Conservation (phyloP, 2,888 invertebrate species). For the Pheosia gnoma region DNA sequence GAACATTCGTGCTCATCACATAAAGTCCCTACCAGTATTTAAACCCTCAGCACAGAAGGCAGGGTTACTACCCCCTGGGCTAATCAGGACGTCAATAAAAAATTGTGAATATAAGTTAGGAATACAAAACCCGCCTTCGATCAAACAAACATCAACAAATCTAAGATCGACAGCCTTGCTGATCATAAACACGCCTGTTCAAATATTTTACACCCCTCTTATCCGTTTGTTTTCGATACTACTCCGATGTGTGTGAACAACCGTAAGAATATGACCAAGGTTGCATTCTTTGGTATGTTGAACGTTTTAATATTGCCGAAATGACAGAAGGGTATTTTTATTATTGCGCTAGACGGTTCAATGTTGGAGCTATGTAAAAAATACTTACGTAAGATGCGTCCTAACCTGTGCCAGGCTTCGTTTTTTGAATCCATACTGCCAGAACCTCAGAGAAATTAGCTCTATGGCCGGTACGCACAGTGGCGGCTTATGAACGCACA, state of each 20-base stretch:
- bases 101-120: too few species aligned
- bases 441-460: too few species aligned
- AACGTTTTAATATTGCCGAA: background rate
- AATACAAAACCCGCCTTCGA: background rate
- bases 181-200: background rate
- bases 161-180: background rate
- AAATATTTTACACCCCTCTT: background rate
- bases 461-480: too few species aligned
- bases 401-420: too few species aligned
- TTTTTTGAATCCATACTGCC: too few species aligned
- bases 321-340: slow-evolving; percentile 1
- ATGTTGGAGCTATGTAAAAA: background rate
- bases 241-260: slow-evolving; percentile 2
- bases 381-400: too few species aligned
- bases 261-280: background rate
- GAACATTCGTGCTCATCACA: too few species aligned
- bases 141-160: background rate
- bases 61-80: too few species aligned
- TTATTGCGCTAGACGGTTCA: background rate
- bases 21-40: too few species aligned
- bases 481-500: too few species aligned
- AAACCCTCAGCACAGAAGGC: too few species aligned
- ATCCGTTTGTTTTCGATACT: background rate
- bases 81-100: too few species aligned
- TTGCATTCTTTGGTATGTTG: background rate